These are phyloP conservation scores for zebrafish (Danio rerio) DNA, from an alignment of 2,113 vertebrate species.

Conservation along the genomic window GRCz12tu NC_133200.1:26090001-26090500, in stretches of 20 bases:
- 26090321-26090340: background rate
- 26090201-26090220: background rate
- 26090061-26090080: no score
- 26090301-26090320: background rate
- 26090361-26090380: background rate
- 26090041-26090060: no score
- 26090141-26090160: no score
- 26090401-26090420: slow-evolving; percentile 24
- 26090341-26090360: background rate
- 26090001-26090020: no score
- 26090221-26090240: background rate
- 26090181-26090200: background rate
- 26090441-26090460: slow-evolving; percentile 34
- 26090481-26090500: slow-evolving; percentile 55
- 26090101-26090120: background rate
- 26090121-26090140: no score
- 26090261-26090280: background rate
- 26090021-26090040: no score
- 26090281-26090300: background rate
- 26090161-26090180: background rate
- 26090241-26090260: no score
- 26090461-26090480: slow-evolving; percentile 25
- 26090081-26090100: background rate
- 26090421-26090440: slow-evolving; percentile 14
- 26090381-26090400: slow-evolving; percentile 14